These are phyloP conservation scores for Panzeria rudis DNA, from an alignment of 2,888 invertebrate species.

Conservation along the genomic window DNA sequence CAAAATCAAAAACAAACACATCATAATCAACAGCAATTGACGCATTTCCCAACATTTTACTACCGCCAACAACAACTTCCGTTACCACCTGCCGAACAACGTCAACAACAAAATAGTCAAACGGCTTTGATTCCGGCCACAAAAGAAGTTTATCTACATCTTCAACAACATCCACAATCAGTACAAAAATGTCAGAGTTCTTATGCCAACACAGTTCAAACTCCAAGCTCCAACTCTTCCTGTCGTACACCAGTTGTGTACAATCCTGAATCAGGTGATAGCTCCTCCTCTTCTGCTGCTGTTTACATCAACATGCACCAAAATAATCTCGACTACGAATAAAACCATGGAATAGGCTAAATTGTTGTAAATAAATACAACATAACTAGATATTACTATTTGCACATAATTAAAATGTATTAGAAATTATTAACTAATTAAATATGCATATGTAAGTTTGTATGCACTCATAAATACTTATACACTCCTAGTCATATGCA, in stretches of 20 bases:
- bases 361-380: not conserved
- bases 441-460: no score
- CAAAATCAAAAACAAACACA: conserved; percentile 41
- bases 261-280: conserved; percentile 26
- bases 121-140: not conserved
- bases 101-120: conserved; percentile 37
- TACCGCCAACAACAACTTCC: conserved; percentile 52
- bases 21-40: conserved; percentile 38
- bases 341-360: conserved; percentile 31
- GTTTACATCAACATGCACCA: not conserved
- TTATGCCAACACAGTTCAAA: conserved; percentile 5
- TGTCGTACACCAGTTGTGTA: conserved; percentile 1
- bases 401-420: no score
- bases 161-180: conserved; percentile 56
- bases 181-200: conserved; percentile 40
- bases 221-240: not conserved
- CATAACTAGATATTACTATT: not conserved
- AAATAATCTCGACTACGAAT: conserved; percentile 22
- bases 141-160: conserved; percentile 56
- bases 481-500: no score
- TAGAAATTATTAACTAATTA: no score
- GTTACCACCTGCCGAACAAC: conserved; percentile 36
- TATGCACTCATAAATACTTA: no score
- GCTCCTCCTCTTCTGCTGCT: not conserved
- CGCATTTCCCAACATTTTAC: conserved; percentile 47